phyloP scores from a whole-genome alignment of 2,888 invertebrate species.

The Drosophila algonquin region DNA sequence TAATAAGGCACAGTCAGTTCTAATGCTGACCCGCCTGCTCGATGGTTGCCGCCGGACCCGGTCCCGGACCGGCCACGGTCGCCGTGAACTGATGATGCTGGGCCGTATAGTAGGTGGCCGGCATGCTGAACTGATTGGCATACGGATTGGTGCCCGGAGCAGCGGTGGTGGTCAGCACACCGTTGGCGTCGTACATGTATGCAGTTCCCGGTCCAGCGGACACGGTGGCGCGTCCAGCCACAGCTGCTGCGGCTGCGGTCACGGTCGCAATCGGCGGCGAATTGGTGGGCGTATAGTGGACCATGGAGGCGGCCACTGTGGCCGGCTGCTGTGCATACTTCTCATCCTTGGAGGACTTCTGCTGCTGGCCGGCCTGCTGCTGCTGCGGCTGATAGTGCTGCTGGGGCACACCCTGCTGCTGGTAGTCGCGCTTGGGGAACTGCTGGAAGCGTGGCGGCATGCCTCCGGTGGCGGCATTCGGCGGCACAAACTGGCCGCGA shows the following conservation, averaged over 20 bases:
- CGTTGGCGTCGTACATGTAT: conserved; percentile 83
- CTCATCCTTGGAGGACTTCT: conserved; percentile 56
- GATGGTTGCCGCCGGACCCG: conserved; percentile 65
- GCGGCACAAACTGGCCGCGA: conserved; percentile 80
- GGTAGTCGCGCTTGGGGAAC: conserved; percentile 81
- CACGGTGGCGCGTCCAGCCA: conserved; percentile 58
- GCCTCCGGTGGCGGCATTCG: conserved; percentile 63
- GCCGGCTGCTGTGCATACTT: conserved; percentile 65
- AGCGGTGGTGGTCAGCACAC: conserved; percentile 80
- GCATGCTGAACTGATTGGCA: conserved; percentile 81
- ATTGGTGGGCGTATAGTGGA: conserved; percentile 81
- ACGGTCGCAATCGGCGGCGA: conserved; percentile 81
- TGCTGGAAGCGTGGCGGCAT: conserved; percentile 81
- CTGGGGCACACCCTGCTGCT: conserved; percentile 49
- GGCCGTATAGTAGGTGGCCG: conserved; percentile 77
- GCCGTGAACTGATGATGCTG: conserved; percentile 78
- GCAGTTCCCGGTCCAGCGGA: conserved; percentile 65
- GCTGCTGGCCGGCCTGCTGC: conserved; percentile 68
- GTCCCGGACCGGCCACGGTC: conserved; percentile 66
- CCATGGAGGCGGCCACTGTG: conserved; percentile 65
- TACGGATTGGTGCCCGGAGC: conserved; percentile 83
- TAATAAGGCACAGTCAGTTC: not conserved
- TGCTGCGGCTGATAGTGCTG: conserved; percentile 58
- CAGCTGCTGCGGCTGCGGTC: conserved; percentile 57
- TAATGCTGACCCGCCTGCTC: conserved; percentile 70